phyloP scores from a whole-genome alignment of 2,797 vertebrate species.

The Parauchenoglanis ngamensis region DNA sequence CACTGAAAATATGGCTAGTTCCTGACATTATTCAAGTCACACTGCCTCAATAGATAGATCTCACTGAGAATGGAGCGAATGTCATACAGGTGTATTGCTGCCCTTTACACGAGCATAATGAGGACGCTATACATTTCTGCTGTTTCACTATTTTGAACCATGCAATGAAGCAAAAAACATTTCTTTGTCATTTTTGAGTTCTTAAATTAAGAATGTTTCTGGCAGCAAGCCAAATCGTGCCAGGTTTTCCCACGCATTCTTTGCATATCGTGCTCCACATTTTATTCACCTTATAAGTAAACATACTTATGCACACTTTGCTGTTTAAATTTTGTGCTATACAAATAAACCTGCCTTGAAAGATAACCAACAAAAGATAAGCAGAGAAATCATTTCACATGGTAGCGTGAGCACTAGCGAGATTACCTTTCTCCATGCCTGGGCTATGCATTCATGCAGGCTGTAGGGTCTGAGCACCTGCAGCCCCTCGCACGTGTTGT shows the following conservation, averaged over 20 bases:
- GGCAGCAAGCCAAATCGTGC: not conserved
- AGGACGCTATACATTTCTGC: not conserved
- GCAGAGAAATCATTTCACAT: not conserved
- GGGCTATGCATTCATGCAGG: conserved; percentile 82
- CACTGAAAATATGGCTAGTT: conserved; percentile 16
- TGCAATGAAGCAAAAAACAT: not conserved
- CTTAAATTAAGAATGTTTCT: not conserved
- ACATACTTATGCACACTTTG: not conserved
- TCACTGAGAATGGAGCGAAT: conserved; percentile 13
- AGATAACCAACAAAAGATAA: not conserved
- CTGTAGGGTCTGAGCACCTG: conserved; percentile 81
- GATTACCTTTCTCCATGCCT: conserved; percentile 89
- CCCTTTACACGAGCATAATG: not conserved
- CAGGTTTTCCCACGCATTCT: not conserved
- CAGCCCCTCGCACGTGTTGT: conserved; percentile 90
- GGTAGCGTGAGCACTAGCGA: not conserved
- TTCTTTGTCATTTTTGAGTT: not conserved
- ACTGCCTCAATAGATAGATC: conserved; percentile 5
- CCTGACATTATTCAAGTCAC: conserved; percentile 8
- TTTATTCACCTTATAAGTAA: not conserved
- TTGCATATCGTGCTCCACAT: not conserved
- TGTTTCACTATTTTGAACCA: not conserved
- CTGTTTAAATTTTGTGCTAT: not conserved
- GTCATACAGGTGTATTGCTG: conserved; percentile 11
- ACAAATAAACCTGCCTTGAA: not conserved